These are phyloP conservation scores for Myrmecophaga tridactyla DNA, from an alignment of 2,113 vertebrate genomes.

Conservation along the genomic window DNA sequence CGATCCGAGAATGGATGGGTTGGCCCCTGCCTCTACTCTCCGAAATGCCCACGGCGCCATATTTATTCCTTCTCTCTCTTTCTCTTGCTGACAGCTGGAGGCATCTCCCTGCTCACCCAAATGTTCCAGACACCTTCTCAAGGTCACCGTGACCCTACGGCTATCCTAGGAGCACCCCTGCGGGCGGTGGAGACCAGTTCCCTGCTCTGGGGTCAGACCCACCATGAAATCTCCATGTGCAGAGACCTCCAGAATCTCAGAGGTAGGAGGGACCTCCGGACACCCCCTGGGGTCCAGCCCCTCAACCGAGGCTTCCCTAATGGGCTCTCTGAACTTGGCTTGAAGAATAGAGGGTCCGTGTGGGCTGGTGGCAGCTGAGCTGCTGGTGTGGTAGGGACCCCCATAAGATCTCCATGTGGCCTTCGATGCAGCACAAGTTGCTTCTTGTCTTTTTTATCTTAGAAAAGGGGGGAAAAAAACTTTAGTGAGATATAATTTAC, in stretches of 20 bases:
- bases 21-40: background rate
- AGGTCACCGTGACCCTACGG: rapidly evolving
- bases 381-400: background rate
- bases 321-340: background rate
- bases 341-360: background rate
- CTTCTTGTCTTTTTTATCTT: background rate
- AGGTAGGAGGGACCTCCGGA: background rate
- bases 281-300: background rate
- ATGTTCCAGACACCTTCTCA: background rate
- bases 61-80: background rate
- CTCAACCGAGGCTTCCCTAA: background rate
- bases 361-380: background rate
- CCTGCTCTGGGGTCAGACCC: background rate
- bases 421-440: background rate
- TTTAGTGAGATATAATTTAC: background rate
- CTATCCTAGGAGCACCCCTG: background rate
- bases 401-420: background rate
- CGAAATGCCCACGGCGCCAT: rapidly evolving
- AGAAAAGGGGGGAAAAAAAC: background rate
- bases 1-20: background rate
- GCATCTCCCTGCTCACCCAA: background rate
- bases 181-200: rapidly evolving
- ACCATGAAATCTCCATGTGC: rapidly evolving
- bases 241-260: background rate
- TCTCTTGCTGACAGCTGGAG: background rate